Evolutionary conservation across 1,140 invertebrate species (phyloP).

Genomic region (Batillaria attramentaria): DNA sequence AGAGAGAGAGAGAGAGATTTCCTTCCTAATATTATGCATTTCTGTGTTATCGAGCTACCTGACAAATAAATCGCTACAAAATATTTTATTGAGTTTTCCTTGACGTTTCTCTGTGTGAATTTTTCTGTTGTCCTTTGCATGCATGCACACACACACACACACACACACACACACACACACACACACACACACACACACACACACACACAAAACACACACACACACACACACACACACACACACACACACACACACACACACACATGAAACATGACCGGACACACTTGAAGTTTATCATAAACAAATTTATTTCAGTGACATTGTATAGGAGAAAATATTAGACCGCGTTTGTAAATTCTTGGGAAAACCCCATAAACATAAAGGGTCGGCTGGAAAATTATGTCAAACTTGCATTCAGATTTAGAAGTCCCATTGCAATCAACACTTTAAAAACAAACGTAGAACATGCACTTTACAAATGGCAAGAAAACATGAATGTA

Average conservation of each 20-base stretch:
- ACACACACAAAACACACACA: too few species aligned
- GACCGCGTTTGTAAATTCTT: not conserved
- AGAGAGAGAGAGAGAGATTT: not conserved
- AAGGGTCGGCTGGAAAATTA: too few species aligned
- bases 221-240: not conserved
- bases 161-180: not conserved
- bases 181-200: not conserved
- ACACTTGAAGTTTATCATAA: not conserved
- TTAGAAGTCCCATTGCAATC: too few species aligned
- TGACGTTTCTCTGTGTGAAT: not conserved
- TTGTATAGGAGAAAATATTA: constrained; percentile 16
- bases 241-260: not conserved
- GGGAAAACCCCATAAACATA: constrained; percentile 18
- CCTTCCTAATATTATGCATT: not conserved
- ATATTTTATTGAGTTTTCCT: not conserved
- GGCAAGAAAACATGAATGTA: too few species aligned
- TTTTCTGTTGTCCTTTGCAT: too few species aligned
- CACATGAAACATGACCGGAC: not conserved
- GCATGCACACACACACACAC: too few species aligned
- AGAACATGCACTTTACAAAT: too few species aligned
- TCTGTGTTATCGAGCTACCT: not conserved
- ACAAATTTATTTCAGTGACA: not conserved
- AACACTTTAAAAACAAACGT: too few species aligned
- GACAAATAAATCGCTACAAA: not conserved
- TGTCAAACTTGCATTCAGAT: too few species aligned